Evolutionary conservation across 2,113 vertebrate genomes (phyloP).

Genomic region (Prietella phreatophila): DNA sequence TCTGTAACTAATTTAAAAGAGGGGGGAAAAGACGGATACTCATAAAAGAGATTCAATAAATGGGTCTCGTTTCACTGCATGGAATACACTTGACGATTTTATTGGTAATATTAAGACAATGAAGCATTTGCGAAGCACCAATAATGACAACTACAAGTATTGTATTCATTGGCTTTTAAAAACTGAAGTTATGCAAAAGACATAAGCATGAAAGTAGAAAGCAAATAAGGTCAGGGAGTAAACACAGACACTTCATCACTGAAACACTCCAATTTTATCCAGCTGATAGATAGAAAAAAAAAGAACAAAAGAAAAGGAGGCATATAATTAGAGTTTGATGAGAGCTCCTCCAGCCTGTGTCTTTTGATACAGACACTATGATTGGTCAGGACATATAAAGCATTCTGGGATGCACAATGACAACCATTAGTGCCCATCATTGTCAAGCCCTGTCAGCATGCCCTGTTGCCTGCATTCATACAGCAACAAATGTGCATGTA

Average conservation of each 20-base stretch:
- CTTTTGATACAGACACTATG: conserved; percentile 54
- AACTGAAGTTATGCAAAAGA: conserved; percentile 66
- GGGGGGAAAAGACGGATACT: background rate
- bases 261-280: conserved; percentile 67
- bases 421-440: conserved; percentile 71
- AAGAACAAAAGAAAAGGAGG: conserved; percentile 22
- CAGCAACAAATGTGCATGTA: conserved; percentile 73
- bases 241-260: conserved; percentile 65
- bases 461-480: conserved; percentile 62
- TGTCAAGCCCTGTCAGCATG: conserved; percentile 70
- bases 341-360: conserved; percentile 57
- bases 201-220: conserved; percentile 56
- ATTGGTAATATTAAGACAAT: conserved; percentile 84
- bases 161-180: conserved; percentile 72
- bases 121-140: conserved; percentile 80
- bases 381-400: conserved; percentile 66
- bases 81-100: conserved; percentile 77
- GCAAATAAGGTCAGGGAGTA: conserved; percentile 57
- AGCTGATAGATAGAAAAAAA: conserved; percentile 42
- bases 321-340: conserved; percentile 55
- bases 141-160: conserved; percentile 77
- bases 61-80: conserved; percentile 36
- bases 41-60: conserved; percentile 12
- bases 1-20: background rate
- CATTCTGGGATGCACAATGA: conserved; percentile 62